Evolutionary conservation across 2,113 vertebrate genomes (phyloP).

Genomic region (Lanius collurio): DNA sequence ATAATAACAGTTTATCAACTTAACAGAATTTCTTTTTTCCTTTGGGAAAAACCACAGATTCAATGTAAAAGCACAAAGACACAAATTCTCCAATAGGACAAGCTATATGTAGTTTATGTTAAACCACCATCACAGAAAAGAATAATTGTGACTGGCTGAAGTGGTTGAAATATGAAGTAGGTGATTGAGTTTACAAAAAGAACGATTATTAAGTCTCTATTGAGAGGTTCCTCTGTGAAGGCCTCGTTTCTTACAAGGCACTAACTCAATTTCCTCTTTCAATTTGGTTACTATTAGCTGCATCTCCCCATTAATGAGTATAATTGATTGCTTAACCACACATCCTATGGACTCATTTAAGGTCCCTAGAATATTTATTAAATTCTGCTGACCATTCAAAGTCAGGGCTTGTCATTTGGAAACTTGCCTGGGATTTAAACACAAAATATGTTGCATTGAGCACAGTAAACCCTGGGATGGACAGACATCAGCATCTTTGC

Average conservation of each 20-base stretch:
- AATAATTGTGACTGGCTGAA: background rate
- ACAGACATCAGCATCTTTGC: background rate
- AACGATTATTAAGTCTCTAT: background rate
- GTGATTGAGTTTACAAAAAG: background rate
- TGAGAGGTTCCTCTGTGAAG: background rate
- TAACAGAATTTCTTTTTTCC: background rate
- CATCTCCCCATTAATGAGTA: background rate
- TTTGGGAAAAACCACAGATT: background rate
- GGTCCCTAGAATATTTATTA: background rate
- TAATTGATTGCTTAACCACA: background rate
- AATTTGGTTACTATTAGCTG: slow-evolving; percentile 14
- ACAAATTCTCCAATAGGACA: background rate
- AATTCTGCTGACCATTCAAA: background rate
- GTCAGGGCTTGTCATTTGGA: background rate
- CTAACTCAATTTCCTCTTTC: slow-evolving; percentile 27
- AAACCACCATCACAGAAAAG: background rate
- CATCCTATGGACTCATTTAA: background rate
- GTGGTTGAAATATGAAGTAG: background rate
- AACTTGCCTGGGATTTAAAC: background rate
- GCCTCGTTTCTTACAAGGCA: background rate
- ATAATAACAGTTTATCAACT: background rate
- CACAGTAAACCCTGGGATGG: background rate
- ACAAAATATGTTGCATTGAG: background rate
- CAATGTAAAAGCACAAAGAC: background rate
- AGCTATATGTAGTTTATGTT: background rate